Evolutionary conservation across 2,797 vertebrate species (phyloP).

Genomic region (Pangasius mekongensis): DNA sequence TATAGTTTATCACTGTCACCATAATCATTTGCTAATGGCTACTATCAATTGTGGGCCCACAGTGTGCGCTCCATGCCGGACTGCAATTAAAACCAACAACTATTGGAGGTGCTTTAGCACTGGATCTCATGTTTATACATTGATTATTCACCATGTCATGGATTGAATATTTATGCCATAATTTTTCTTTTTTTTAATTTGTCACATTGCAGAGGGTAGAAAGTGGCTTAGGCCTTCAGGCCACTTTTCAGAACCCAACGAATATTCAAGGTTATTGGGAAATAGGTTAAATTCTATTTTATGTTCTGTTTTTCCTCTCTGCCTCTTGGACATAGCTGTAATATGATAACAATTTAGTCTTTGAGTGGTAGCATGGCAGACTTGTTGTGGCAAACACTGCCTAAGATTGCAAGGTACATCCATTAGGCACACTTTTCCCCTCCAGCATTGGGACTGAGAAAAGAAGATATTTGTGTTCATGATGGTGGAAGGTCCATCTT

Average conservation of each 20-base stretch:
- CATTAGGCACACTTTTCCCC: slow-evolving; percentile 24
- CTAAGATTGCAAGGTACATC: slow-evolving; percentile 47
- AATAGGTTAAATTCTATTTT: slow-evolving; percentile 20
- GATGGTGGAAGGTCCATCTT: slow-evolving; percentile 26
- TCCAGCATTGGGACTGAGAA: slow-evolving; percentile 35
- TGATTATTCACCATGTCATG: slow-evolving; percentile 73
- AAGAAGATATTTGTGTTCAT: slow-evolving; percentile 42
- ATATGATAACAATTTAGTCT: slow-evolving; percentile 15
- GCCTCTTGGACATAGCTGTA: slow-evolving; percentile 4
- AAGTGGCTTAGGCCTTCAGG: slow-evolving; percentile 14
- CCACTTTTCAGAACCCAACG: slow-evolving; percentile 62
- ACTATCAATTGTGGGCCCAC: slow-evolving; percentile 80
- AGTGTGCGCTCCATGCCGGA: slow-evolving; percentile 67
- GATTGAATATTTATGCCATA: slow-evolving; percentile 76
- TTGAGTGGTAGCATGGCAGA: neutral
- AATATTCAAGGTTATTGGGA: slow-evolving; percentile 24
- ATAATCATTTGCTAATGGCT: slow-evolving; percentile 84
- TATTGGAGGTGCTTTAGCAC: slow-evolving; percentile 73
- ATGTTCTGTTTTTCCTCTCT: slow-evolving; percentile 4
- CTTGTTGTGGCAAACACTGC: slow-evolving; percentile 23
- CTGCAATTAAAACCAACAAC: slow-evolving; percentile 79
- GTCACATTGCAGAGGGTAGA: slow-evolving; percentile 39
- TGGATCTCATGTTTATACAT: slow-evolving; percentile 77
- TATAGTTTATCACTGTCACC: slow-evolving; percentile 81
- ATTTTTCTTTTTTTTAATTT: slow-evolving; percentile 71